These are phyloP conservation scores for Drosophila aff. DNA, from an alignment of 1,140 invertebrate genomes.

Conservation along the genomic window DNA sequence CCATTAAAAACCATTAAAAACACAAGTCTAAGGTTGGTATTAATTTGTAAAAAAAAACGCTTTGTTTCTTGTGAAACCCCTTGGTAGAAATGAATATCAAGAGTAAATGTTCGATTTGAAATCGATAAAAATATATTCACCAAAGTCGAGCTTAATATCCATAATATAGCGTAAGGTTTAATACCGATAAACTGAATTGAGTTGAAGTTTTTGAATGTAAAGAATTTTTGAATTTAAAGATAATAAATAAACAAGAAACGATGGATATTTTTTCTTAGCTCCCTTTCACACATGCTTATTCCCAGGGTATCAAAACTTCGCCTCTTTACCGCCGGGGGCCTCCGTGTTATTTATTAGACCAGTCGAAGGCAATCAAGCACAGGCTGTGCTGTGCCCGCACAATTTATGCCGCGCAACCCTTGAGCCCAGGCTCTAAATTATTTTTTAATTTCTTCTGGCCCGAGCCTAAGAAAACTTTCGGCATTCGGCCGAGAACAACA, in stretches of 20 bases:
- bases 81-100: not conserved
- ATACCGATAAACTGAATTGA: not conserved
- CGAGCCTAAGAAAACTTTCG: conserved; percentile 65
- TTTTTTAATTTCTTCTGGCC: conserved; percentile 73
- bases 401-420: conserved; percentile 76
- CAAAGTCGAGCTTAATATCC: not conserved
- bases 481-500: conserved; percentile 64
- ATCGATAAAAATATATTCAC: not conserved
- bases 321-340: not conserved
- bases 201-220: not conserved
- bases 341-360: conserved; percentile 42
- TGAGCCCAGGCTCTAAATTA: conserved; percentile 69
- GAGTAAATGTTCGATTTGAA: not conserved
- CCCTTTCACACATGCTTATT: not conserved
- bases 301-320: conserved; percentile 6
- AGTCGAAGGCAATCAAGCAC: conserved; percentile 67
- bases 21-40: not conserved
- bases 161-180: not conserved
- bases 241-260: not conserved
- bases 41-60: not conserved
- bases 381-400: conserved; percentile 44
- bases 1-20: conserved; percentile 12
- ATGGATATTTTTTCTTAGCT: not conserved
- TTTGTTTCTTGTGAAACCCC: not conserved
- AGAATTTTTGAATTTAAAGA: not conserved